Base-by-base conservation (phyloP, 2,888 invertebrate species). In the Hermaeophaga mercurialis region DNA sequence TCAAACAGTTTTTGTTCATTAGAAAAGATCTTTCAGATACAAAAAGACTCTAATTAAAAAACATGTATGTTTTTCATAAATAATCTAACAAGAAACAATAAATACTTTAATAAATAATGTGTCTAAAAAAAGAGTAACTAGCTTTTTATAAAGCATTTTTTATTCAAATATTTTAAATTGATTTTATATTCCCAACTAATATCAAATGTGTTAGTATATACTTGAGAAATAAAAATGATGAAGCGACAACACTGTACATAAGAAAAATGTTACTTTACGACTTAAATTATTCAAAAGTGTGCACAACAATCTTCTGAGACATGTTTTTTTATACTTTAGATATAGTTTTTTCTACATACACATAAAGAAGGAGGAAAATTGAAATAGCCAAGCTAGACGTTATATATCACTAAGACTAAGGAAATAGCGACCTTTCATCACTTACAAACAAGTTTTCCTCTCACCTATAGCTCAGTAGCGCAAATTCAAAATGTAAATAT, bases 361-460 rank as follows among this genome's bases (percentile, higher is more conserved):
- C 24, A 44, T 44, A 43, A 34, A 52, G 15, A 33, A 28, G 24
- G 31, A 18, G n/a, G 33, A 34, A 48, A 48, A 26, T 36, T 41
- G 39, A 41, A 41, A 49, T 49, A 31, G 49, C 18, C 41, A 18
- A 31, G 24, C 52, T 52, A 52, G 52, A 43, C 34, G 18, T 43
- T 24, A 18, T 17, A 43, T 52, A 50, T 50, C 31, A 31, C 41
- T 41, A 41, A 15, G 12, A 38, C 48, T 14, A 14, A 33, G 34
- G 31, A 49, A 41, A 49, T 28, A 19, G 11, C 43, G 34, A 34
- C 41, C 26, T 52, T 52, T 52, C 52, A 52, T 52, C 43, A 52
- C 39, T 52, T 52, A 52, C 52, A 43, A 34, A n/a, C 28, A 26
- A 44, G 11, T 49, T 49, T 41, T 31, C 18, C 26, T 36, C 46